Evolutionary conservation across 2,888 invertebrate genomes (phyloP).

Genomic region (Arge pagana): DNA sequence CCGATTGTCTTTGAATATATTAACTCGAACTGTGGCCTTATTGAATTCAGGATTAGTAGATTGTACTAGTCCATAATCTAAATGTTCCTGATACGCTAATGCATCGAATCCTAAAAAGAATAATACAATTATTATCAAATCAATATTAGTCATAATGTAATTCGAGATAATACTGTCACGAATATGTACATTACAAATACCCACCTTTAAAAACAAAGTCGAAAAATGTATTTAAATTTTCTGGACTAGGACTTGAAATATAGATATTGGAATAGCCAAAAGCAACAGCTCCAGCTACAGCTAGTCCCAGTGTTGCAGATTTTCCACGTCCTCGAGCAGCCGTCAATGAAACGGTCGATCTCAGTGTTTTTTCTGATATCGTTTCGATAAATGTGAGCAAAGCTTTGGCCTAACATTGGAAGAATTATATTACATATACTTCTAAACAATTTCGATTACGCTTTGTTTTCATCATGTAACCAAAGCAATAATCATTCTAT

Average conservation of each 20-base stretch:
- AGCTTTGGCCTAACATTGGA: constrained; percentile 82
- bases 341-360: constrained; percentile 92
- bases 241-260: constrained; percentile 97
- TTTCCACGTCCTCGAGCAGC: constrained; percentile 98
- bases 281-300: constrained; percentile 84
- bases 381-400: constrained; percentile 93
- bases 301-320: constrained; percentile 93
- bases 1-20: constrained; percentile 85
- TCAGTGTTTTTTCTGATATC: constrained; percentile 86
- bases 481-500: neutral
- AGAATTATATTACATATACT: no score
- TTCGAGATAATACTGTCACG: neutral
- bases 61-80: constrained; percentile 92
- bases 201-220: constrained; percentile 91
- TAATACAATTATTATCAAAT: neutral
- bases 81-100: constrained; percentile 92
- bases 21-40: constrained; percentile 92
- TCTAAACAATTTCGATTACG: neutral
- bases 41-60: constrained; percentile 96
- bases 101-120: constrained; percentile 77
- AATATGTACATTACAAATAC: constrained; percentile 19
- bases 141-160: constrained; percentile 8
- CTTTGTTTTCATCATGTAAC: constrained; percentile 1
- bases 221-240: constrained; percentile 96
- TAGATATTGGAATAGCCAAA: constrained; percentile 92